Percentiles rank a stretch among this genome's conserved stretches.
Evolutionary conservation across 2,113 vertebrate species (phyloP).

Genomic region (Passer montanus): DNA sequence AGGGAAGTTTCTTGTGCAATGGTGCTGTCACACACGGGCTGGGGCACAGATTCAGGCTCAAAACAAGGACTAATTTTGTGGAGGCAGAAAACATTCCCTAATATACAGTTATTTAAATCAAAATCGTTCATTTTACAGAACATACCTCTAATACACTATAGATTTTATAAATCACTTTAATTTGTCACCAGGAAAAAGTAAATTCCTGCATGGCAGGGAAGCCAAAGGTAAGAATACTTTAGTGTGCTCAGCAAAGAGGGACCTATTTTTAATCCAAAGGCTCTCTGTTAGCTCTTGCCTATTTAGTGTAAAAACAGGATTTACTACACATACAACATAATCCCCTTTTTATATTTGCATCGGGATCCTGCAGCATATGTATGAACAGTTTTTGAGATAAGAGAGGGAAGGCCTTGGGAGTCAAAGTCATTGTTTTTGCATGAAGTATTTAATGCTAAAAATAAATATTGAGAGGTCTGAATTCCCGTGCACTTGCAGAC

Average conservation of each 20-base stretch:
- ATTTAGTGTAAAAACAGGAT: slow-evolving; percentile 17
- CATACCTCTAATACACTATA: neutral
- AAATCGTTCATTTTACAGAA: neutral
- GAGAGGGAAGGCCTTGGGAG: neutral
- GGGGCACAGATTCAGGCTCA: neutral
- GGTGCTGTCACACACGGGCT: neutral
- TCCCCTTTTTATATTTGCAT: slow-evolving; percentile 14
- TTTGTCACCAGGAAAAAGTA: slow-evolving; percentile 6
- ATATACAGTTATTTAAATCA: neutral
- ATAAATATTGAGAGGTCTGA: slow-evolving; percentile 44
- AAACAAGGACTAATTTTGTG: neutral
- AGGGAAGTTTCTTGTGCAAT: neutral
- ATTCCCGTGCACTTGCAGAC: neutral
- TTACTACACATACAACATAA: slow-evolving; percentile 23
- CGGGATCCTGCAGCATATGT: neutral
- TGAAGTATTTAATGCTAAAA: slow-evolving; percentile 51
- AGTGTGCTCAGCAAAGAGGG: neutral
- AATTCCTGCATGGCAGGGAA: neutral
- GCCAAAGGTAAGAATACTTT: neutral
- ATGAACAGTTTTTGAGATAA: slow-evolving; percentile 43
- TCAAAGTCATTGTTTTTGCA: slow-evolving; percentile 57
- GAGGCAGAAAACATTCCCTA: neutral
- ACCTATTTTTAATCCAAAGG: slow-evolving; percentile 36
- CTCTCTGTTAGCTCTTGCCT: neutral
- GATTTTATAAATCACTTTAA: slow-evolving; percentile 10